These are phyloP conservation scores for Synanthedon tipuliformis DNA, from an alignment of 2,888 invertebrate species.

Conservation along the genomic window DNA sequence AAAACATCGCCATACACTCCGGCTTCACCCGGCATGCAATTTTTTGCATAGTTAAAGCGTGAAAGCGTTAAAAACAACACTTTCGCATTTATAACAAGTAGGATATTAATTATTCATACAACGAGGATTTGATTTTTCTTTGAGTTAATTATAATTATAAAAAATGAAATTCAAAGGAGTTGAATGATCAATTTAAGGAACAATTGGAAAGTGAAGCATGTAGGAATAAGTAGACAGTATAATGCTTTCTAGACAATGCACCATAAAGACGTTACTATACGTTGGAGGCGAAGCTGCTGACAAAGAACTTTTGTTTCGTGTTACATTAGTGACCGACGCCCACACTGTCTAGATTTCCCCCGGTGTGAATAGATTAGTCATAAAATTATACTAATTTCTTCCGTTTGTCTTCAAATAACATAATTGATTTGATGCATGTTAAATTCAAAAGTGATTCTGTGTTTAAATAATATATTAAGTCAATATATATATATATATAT, in stretches of 20 bases:
- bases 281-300: conserved; percentile 9
- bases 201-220: conserved; percentile 26
- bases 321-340: conserved; percentile 9
- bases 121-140: too few relatives aligned
- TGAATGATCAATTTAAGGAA: conserved; percentile 20
- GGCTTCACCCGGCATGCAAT: too few relatives aligned
- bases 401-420: neutral
- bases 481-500: too few relatives aligned
- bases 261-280: conserved; percentile 23
- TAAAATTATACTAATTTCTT: neutral
- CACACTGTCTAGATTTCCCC: conserved; percentile 4
- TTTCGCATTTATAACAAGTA: too few relatives aligned
- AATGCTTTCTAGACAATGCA: conserved; percentile 28
- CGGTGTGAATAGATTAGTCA: neutral
- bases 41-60: too few relatives aligned
- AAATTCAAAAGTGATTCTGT: too few relatives aligned
- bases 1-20: too few relatives aligned
- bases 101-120: too few relatives aligned
- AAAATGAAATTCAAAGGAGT: conserved; percentile 1
- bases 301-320: conserved; percentile 16
- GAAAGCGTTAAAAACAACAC: too few relatives aligned
- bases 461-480: too few relatives aligned
- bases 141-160: too few relatives aligned
- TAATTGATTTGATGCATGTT: neutral
- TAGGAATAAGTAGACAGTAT: conserved; percentile 24